phyloP scores from a whole-genome alignment of 2,113 vertebrate genomes.

The Gallinago jamesoni region DNA sequence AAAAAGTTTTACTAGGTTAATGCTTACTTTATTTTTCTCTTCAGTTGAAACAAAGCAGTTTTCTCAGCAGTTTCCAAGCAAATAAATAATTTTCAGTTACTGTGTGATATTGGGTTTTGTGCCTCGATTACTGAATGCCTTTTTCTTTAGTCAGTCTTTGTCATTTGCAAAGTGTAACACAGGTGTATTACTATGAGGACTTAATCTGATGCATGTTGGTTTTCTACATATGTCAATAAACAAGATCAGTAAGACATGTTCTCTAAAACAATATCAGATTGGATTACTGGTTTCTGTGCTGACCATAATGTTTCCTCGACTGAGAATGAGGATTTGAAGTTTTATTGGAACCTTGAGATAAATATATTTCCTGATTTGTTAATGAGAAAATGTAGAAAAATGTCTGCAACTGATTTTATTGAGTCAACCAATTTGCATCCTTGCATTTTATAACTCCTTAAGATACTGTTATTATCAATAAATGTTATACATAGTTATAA shows the following conservation, averaged over 20 bases:
- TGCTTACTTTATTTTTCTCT: slow-evolving; percentile 51
- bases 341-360: neutral
- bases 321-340: neutral
- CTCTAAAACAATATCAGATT: neutral
- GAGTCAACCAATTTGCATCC: neutral
- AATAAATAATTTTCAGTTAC: slow-evolving; percentile 57
- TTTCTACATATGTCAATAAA: slow-evolving; percentile 3
- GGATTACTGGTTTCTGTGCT: neutral
- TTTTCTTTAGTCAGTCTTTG: slow-evolving; percentile 6
- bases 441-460: neutral
- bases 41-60: slow-evolving; percentile 55
- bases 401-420: neutral
- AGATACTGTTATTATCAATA: neutral
- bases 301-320: neutral
- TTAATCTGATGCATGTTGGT: neutral
- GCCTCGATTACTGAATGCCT: slow-evolving; percentile 3
- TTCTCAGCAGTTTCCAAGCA: slow-evolving; percentile 59
- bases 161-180: neutral
- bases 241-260: neutral
- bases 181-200: neutral
- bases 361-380: neutral
- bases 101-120: slow-evolving; percentile 58
- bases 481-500: neutral
- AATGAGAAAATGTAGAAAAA: neutral
- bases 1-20: slow-evolving; percentile 60